Evolutionary conservation across 2,888 invertebrate species (phyloP).

Genomic region (Agonum fuliginosum): DNA sequence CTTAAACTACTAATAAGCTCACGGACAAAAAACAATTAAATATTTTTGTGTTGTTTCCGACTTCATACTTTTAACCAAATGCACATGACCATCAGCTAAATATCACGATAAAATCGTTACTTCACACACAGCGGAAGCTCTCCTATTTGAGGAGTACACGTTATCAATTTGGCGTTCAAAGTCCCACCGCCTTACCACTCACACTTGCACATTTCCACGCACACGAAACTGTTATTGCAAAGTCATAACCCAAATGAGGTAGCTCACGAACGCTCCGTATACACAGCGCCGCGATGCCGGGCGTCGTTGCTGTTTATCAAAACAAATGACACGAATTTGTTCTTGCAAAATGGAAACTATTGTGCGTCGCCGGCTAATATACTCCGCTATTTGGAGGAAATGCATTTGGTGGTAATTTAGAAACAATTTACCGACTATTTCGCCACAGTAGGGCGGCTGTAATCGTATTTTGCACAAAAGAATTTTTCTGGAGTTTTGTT

Average conservation of each 20-base stretch:
- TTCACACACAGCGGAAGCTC: background rate
- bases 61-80: no score
- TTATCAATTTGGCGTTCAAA: slow-evolving; percentile 31
- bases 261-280: slow-evolving; percentile 32
- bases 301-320: slow-evolving; percentile 35
- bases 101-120: no score
- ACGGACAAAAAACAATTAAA: no score
- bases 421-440: slow-evolving; percentile 46
- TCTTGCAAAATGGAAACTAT: slow-evolving; percentile 37
- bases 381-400: slow-evolving; percentile 23
- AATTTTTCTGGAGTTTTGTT: no score
- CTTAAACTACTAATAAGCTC: no score
- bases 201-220: background rate
- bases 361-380: slow-evolving; percentile 40
- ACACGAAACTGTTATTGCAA: slow-evolving; percentile 26
- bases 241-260: slow-evolving; percentile 35
- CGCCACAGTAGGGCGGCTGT: background rate
- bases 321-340: slow-evolving; percentile 50
- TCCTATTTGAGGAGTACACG: background rate
- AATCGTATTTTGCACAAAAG: background rate
- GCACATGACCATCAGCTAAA: no score
- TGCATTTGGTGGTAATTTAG: slow-evolving; percentile 44
- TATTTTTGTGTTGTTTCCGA: no score
- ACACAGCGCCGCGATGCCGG: background rate
- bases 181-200: background rate